phyloP scores from a whole-genome alignment of 2,113 vertebrate species.

The Lethenteron camtschaticum region DNA sequence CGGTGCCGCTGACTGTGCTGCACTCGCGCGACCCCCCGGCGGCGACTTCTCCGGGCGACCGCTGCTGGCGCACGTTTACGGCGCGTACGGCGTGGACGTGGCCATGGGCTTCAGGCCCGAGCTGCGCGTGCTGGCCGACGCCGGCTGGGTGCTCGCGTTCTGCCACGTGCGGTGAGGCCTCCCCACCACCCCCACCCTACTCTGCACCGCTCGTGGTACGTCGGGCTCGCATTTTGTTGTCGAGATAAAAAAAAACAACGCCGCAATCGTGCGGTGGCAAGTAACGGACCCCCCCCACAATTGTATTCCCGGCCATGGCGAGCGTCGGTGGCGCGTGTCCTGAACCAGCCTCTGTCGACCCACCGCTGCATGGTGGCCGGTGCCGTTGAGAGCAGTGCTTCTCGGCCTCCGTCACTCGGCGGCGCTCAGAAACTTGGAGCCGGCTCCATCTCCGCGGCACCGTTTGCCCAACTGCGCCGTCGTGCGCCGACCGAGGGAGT shows the following conservation, averaged over 20 bases:
- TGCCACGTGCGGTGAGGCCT: slow-evolving; percentile 64
- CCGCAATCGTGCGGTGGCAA: neutral
- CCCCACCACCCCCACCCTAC: neutral
- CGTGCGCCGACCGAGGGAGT: too few relatives aligned
- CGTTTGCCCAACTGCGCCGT: too few relatives aligned
- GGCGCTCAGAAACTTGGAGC: too few relatives aligned
- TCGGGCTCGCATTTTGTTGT: neutral
- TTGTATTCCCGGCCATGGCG: neutral
- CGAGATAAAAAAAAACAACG: neutral
- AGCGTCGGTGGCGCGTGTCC: neutral
- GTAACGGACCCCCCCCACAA: neutral
- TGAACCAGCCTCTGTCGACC: too few relatives aligned
- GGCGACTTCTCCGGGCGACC: slow-evolving; percentile 32
- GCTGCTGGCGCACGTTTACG: slow-evolving; percentile 70
- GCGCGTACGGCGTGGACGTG: slow-evolving; percentile 70
- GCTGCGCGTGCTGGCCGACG: slow-evolving; percentile 49
- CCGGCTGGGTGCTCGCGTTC: slow-evolving; percentile 73
- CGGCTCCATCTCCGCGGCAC: too few relatives aligned
- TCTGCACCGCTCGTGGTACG: neutral
- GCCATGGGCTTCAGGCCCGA: slow-evolving; percentile 68
- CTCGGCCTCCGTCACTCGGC: too few relatives aligned
- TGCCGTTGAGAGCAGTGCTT: too few relatives aligned
- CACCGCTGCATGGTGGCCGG: too few relatives aligned
- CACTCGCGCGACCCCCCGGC: slow-evolving; percentile 22
- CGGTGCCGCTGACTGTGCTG: slow-evolving; percentile 64